Base-by-base conservation (phyloP, 2,888 invertebrate genomes). In the Zonitis immaculata region DNA sequence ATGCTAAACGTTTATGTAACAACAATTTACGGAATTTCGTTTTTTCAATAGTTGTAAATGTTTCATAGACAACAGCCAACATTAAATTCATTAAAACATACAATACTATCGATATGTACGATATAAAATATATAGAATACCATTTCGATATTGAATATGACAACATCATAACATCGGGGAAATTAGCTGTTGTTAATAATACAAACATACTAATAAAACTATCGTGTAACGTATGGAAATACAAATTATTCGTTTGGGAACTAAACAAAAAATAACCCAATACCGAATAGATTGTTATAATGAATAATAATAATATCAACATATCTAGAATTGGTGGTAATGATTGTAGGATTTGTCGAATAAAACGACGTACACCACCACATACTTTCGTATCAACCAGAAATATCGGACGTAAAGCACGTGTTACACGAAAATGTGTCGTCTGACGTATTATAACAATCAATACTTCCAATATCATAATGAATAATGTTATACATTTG, bases 161-260 rank as follows among this genome's bases (percentile, higher is more conserved):
- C 5, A 89, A 91, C 92, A 93, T 92, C 93, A 93, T 93, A 16
- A 94, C 91, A 74, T 93, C 93, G 3, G 93, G 93, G 77, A 88
- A 93, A 76, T 94, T 94, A 54, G 93, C 92, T 9, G 92, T 92
- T 1, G 93, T 93, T n/a, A 93, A 79, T 50, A 94, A 80, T 28
- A 94, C 90, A 74, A 92, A 93, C 78, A 94, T 85, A 68, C 88
- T 91, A 67, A 93, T 88, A 73, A 93, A 92, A 59, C 91, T 90
- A 70, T 89, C 86, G 63, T 87, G 84, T 49, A 92, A 78, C 0
- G 90, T 87, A 60, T 78, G 78, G 72, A 94, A 94, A 76, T 91
- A 89, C 62, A 85, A 81, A 70, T 91, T 89, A 61, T 82, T 80
- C 11, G 80, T 77, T 66, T 88, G 85, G 66, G 84, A 82, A 20